Conservation (phyloP, 2,113 vertebrate species). For the Zootoca vivipara region DNA sequence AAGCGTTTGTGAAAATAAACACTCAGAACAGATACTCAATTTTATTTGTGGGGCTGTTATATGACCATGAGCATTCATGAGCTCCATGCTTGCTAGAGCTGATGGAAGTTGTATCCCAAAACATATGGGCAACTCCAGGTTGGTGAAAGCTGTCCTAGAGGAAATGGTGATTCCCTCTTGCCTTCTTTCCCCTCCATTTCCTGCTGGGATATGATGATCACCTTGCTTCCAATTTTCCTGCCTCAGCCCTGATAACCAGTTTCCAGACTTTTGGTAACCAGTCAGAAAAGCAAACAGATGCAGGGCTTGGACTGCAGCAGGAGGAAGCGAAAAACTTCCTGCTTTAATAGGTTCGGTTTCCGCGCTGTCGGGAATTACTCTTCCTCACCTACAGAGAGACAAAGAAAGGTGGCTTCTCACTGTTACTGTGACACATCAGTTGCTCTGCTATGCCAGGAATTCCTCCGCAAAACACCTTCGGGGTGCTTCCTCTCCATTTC, state of each 20-base stretch:
- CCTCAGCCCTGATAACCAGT: not conserved
- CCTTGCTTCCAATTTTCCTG: not conserved
- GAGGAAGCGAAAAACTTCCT: not conserved
- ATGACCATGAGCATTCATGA: too few species aligned
- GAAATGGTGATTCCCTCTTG: not conserved
- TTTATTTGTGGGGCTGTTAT: too few species aligned
- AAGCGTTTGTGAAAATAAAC: too few species aligned
- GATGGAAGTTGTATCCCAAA: too few species aligned
- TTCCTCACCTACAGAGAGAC: not conserved
- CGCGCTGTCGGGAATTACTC: not conserved
- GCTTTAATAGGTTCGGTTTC: not conserved
- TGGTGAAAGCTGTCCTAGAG: not conserved
- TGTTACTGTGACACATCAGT: not conserved
- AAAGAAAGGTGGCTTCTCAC: not conserved
- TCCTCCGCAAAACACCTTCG: not conserved
- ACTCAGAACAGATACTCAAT: too few species aligned
- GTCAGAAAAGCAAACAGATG: not conserved
- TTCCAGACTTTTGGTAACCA: not conserved
- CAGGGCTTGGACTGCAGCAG: not conserved
- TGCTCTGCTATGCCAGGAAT: not conserved
- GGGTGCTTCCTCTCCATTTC: not conserved
- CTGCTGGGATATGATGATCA: not conserved
- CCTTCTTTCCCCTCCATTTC: too few species aligned
- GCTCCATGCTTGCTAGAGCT: too few species aligned
- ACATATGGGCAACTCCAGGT: too few species aligned